Conservation (phyloP, 1,140 invertebrate species). For the Pentalonia nigronervosa region DNA sequence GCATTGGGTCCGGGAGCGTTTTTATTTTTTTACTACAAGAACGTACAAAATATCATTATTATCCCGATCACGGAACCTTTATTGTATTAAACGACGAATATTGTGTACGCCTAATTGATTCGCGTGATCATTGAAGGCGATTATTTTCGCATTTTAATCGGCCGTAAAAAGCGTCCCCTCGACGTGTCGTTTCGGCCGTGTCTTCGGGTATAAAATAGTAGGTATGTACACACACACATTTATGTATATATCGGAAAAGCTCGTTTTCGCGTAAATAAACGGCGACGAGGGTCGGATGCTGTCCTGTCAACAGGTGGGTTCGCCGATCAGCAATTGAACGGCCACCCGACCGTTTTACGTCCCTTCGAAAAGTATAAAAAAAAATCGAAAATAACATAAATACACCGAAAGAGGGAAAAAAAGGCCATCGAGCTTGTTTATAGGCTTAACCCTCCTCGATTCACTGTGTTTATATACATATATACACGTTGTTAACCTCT, state of each 20-base stretch:
- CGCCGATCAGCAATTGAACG: conserved; percentile 52
- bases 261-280: conserved; percentile 37
- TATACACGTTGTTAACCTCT: conserved; percentile 34
- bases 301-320: conserved; percentile 55
- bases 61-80: not conserved
- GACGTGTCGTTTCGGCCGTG: not conserved
- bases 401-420: conserved; percentile 47
- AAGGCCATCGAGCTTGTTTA: conserved; percentile 51
- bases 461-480: not conserved
- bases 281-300: not conserved
- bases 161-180: conserved; percentile 2
- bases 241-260: conserved; percentile 39
- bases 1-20: not conserved
- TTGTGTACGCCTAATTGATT: not conserved
- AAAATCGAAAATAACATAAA: conserved; percentile 38
- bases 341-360: conserved; percentile 44
- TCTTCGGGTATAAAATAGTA: conserved; percentile 18
- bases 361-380: conserved; percentile 48
- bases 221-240: not conserved
- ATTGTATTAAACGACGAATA: not conserved
- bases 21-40: not conserved
- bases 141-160: conserved; percentile 40
- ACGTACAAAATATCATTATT: not conserved
- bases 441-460: conserved; percentile 39
- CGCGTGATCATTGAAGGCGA: not conserved